A percentile compares a stretch with the other conserved stretches of the same genome.
These are phyloP conservation scores for Apostichopus japonicus DNA, from an alignment of 35 echinoderm and acorn worm species.

Conservation along the genomic window DNA sequence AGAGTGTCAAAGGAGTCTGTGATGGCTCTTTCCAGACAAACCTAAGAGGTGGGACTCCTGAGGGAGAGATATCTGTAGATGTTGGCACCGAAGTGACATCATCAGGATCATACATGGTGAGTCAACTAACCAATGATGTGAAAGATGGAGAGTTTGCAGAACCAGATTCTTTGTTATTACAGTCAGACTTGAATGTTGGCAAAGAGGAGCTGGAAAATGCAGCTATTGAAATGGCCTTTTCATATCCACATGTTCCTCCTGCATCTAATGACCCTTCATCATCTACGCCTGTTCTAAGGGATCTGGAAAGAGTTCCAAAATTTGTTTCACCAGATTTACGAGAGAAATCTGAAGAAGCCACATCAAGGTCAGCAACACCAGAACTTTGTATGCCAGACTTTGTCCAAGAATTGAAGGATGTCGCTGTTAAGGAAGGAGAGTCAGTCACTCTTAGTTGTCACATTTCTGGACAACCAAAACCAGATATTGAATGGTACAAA, in stretches of 20 bases:
- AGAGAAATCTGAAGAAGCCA: not conserved
- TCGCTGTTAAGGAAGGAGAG: slow-evolving; percentile 82
- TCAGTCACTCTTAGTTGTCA: slow-evolving; percentile 78
- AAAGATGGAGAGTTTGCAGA: not conserved
- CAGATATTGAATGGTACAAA: slow-evolving; percentile 84
- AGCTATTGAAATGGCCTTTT: slow-evolving; percentile 9
- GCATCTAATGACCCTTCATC: not conserved
- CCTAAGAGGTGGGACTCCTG: not conserved
- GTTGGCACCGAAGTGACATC: slow-evolving; percentile 48
- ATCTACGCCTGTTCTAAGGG: slow-evolving; percentile 8
- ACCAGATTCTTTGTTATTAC: not conserved
- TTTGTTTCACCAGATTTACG: slow-evolving; percentile 60
- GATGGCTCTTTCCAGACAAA: slow-evolving; percentile 45
- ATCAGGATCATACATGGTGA: not conserved
- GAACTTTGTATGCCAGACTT: slow-evolving; percentile 58
- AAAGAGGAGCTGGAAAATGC: slow-evolving; percentile 4
- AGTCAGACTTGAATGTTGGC: not conserved
- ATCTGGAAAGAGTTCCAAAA: slow-evolving; percentile 61
- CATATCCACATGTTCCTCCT: not conserved
- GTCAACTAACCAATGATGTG: not conserved
- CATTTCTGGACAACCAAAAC: slow-evolving; percentile 73
- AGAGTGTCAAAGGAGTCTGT: not conserved
- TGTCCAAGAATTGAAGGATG: slow-evolving; percentile 66
- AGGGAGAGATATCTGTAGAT: slow-evolving; percentile 51
- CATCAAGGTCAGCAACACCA: not conserved